Base-by-base conservation (phyloP, 2,888 invertebrate genomes). In the Odontothrips loti region DNA sequence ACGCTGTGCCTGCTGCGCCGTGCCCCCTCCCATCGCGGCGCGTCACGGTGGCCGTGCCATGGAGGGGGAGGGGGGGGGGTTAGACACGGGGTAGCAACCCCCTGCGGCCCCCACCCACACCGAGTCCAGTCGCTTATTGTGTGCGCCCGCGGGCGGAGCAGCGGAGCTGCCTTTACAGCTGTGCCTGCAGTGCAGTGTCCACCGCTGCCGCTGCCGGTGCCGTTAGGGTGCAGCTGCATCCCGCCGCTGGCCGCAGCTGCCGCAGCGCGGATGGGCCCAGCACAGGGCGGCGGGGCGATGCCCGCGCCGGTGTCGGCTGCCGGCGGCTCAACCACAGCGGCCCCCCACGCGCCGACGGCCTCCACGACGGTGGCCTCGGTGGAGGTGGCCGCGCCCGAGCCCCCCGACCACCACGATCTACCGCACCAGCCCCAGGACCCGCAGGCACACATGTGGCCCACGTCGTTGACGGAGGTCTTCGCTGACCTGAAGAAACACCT, bases 381-480 rank as follows among this genome's bases (percentile, higher is more conserved):
- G 34, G 34, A 2, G 3, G 34, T 43, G 3, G 17, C n/a, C 17
- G 10, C n/a, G 20, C 58, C 58, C 58, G 58, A 58, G 15, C 58
- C 58, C 15, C 20, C n/a, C 58, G 58, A 58, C 58, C 17, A 58
- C 58, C 20, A 58, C 58, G 58, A 15, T 15, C 58, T 4, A 43
- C 34, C 34, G 34, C 34, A 43, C 3, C 34, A 43, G 3, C 6
- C 34, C 34, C 34, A 58, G 58, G 20, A 17, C 20, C 58, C 58
- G 17, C 58, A 17, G 6, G 17, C 27, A 27, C 68, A 12, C 3
- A 12, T 27, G 10, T 75, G 68, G 68, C 27, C 68, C 68, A 75
- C 68, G 68, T 75, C 58, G 58, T 2, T 58, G 68, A 75, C 68
- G 12, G 68, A 75, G 68, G 27, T 27, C 68, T 23, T 75, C 68